Evolutionary conservation across 1,140 invertebrate species (phyloP), one percentile per base, ranked within the genome.

Genomic region (Drosophila elegans): DNA sequence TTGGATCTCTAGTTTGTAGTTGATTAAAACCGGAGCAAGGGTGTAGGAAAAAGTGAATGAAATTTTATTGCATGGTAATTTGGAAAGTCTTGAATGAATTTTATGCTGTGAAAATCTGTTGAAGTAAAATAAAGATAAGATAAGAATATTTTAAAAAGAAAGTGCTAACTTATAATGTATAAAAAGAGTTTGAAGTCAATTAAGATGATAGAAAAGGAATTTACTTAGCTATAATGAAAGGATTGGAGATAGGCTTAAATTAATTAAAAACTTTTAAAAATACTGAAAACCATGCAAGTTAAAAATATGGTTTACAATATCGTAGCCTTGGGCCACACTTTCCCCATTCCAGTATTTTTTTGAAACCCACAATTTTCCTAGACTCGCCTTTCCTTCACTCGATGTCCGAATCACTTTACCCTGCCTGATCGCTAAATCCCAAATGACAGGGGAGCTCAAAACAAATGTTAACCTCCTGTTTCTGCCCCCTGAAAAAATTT

Each of bases 361-460:
- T 21, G 6, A 67, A 39, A 34, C 29, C 4, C 29, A 36, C 49
- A 34, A 53, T 16, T 62, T 42, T 32, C n/a, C 41, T 57, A 11
- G 41, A 34, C 12, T 12, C 11, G 12, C 39, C 59, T 34, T 38
- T 44, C 42, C 46, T 53, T 69, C 25, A 38, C 32, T 21, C 36
- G 44, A 7, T 41, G 44, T 72, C 51, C 56, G 32, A 32, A 36
- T 54, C 61, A 44, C 57, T 78, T 78, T 54, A 56, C 16, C 27
- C 42, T 12, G 25, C n/a, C 32, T 52, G 45, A 49, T 55, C 45
- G 42, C 42, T 57, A 83, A 80, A 83, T 72, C n/a, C 41, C 45
- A 66, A 74, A 48, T 60, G 80, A 83, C 80, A 83, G 62, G 5
- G 52, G n/a, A 45, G 52, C 81, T 79, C 80, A 84, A 83, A 83